These are phyloP conservation scores for Nanorana parkeri DNA, from an alignment of 2,113 vertebrate genomes.

Conservation along the genomic window DNA sequence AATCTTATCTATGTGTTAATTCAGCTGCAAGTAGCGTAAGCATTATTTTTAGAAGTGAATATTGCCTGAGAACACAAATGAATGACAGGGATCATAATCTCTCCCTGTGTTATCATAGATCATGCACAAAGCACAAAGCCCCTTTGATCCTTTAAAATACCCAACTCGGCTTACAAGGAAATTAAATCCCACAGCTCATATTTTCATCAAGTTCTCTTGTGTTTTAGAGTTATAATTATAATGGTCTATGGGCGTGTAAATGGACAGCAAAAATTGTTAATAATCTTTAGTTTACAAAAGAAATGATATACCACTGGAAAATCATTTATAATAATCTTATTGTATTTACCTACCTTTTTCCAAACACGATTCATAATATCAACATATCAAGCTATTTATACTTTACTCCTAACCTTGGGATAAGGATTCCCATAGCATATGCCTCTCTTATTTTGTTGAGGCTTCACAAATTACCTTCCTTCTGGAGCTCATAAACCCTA, in stretches of 20 bases:
- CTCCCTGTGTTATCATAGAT: conserved; percentile 49
- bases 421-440: conserved; percentile 11
- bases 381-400: background rate
- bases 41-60: conserved; percentile 55
- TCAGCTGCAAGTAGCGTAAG: background rate
- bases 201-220: conserved; percentile 44
- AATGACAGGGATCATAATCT: conserved; percentile 51
- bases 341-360: background rate
- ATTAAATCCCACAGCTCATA: conserved; percentile 56
- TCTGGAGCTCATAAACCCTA: background rate
- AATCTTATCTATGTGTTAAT: conserved; percentile 44
- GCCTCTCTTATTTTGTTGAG: background rate
- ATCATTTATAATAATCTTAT: background rate
- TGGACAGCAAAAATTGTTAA: background rate
- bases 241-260: conserved; percentile 18
- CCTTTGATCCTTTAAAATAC: conserved; percentile 55
- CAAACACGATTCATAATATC: background rate
- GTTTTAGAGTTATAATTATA: conserved; percentile 27
- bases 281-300: background rate
- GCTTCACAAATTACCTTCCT: conserved; percentile 1
- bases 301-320: background rate
- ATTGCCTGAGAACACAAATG: conserved; percentile 50
- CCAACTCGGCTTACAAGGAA: conserved; percentile 51
- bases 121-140: conserved; percentile 53
- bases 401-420: background rate